Evolutionary conservation across 1,140 invertebrate genomes (phyloP), one percentile per base, ranked within the genome.

Genomic region (Panulirus ornatus): DNA sequence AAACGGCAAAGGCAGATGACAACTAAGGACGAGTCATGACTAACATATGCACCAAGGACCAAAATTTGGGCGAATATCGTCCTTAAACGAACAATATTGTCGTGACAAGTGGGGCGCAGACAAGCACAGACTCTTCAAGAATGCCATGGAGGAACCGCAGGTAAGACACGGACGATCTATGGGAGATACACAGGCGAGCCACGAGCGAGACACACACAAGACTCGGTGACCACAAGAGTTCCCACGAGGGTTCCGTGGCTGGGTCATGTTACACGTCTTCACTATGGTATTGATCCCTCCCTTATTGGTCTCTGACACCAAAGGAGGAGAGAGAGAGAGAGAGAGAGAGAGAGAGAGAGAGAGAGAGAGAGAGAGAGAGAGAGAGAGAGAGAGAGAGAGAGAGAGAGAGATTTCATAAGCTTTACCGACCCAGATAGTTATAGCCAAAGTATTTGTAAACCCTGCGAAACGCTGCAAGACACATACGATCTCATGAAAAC

Each of bases 251-350:
- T 58, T 19, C 22, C 79, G 30, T 36, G 79, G 79, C 79, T 22
- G 30, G 44, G 27, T 83, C 81, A 42, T 14, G 36, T 83, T 83
- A 83, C 81, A 63, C n/a, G 34, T 83, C 81, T 83, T 83, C 22
- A 63, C 47, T 66, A 63, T 58, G 16, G 47, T 83, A 83, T 83
- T 83, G 81, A 83, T 83, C 58, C 81, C 34, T 78, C 42, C 44
- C 75, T 78, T 44, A 78, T 30, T 42, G 22, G n/a, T n/a, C 19
- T 19, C 11, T 0, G 36, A 16, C 36, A 38, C 6, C 6, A 6
- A 19, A 11, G 11, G 38, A 36, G 8, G 63, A 34, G 36, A 40
- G 38, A 2, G 66, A 8, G 0, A 66, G 8, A 19, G 66, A 11
- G 22, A 85, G 14, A 1, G 38, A 36, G 11, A 42, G 44, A 38